These are phyloP conservation scores for Microchrysa polita DNA, from an alignment of 2,888 invertebrate genomes.

Conservation along the genomic window DNA sequence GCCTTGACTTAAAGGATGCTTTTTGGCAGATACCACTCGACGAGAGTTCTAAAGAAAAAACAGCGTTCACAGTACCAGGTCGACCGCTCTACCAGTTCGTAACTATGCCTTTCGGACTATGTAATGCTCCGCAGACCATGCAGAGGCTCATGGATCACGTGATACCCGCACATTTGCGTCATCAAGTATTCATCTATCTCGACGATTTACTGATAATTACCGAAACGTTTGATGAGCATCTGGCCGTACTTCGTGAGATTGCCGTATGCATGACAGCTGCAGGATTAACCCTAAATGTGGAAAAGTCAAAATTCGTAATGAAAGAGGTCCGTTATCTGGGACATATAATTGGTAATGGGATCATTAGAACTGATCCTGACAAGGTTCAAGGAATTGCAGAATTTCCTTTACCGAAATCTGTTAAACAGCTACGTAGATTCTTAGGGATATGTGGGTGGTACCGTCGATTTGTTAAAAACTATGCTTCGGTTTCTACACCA, in stretches of 20 bases:
- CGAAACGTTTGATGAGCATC: constrained; percentile 2
- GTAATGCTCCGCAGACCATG: constrained; percentile 15
- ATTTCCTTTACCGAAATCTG: not conserved
- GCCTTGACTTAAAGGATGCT: not conserved
- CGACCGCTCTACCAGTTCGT: constrained; percentile 18
- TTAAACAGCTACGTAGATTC: not conserved
- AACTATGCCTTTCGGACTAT: constrained; percentile 8
- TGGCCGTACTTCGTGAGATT: not conserved
- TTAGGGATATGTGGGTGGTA: constrained; percentile 21
- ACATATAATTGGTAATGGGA: constrained; percentile 3
- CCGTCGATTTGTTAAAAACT: constrained; percentile 16
- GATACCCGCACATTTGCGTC: not conserved
- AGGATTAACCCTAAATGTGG: not conserved
- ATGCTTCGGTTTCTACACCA: not conserved
- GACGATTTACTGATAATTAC: not conserved
- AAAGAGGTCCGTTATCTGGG: constrained; percentile 30
- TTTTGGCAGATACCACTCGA: constrained; percentile 2
- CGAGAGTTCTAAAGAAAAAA: not conserved
- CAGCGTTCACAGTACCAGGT: constrained; percentile 10
- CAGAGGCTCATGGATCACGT: constrained; percentile 16
- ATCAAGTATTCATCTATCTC: constrained; percentile 13
- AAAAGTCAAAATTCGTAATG: constrained; percentile 17
- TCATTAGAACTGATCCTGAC: constrained; percentile 11
- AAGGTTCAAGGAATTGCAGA: not conserved
- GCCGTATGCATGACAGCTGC: not conserved